These are phyloP conservation scores for Vanessa atalanta DNA, from an alignment of 1,140 invertebrate genomes.

Conservation along the genomic window DNA sequence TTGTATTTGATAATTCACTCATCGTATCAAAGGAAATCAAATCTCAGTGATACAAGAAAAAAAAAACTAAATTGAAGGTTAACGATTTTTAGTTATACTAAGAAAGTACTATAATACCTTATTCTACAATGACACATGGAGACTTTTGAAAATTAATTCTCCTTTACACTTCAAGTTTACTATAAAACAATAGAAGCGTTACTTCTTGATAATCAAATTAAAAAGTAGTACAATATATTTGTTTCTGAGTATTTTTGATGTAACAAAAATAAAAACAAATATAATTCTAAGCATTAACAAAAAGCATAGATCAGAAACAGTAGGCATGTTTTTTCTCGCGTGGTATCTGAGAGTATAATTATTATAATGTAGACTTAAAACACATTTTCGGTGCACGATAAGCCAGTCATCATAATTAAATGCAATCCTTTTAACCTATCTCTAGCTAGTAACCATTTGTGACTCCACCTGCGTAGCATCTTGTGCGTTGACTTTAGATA, in stretches of 20 bases:
- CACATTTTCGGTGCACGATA: slow-evolving; percentile 55
- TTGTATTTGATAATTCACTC: no score
- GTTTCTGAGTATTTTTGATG: background rate
- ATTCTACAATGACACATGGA: no score
- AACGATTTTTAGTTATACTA: no score
- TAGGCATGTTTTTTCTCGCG: slow-evolving; percentile 30
- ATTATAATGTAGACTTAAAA: slow-evolving; percentile 72
- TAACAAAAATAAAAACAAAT: background rate
- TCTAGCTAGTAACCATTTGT: slow-evolving; percentile 21
- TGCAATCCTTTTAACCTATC: slow-evolving; percentile 65
- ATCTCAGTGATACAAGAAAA: no score
- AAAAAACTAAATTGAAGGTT: no score
- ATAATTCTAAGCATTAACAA: slow-evolving; percentile 13
- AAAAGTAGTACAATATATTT: no score
- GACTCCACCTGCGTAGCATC: slow-evolving; percentile 24
- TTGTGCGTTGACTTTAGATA: background rate
- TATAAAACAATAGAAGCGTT: no score
- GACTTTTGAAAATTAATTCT: no score
- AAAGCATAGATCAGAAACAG: slow-evolving; percentile 35
- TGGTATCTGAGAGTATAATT: slow-evolving; percentile 63
- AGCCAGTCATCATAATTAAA: slow-evolving; percentile 75
- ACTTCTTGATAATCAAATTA: no score
- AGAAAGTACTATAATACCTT: no score
- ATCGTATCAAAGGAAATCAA: no score
- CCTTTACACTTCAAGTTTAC: no score